These are phyloP conservation scores for Haliclona indistincta DNA, from an alignment of 37 sponge, comb jelly and placozoan genomes.

Conservation along the genomic window DNA sequence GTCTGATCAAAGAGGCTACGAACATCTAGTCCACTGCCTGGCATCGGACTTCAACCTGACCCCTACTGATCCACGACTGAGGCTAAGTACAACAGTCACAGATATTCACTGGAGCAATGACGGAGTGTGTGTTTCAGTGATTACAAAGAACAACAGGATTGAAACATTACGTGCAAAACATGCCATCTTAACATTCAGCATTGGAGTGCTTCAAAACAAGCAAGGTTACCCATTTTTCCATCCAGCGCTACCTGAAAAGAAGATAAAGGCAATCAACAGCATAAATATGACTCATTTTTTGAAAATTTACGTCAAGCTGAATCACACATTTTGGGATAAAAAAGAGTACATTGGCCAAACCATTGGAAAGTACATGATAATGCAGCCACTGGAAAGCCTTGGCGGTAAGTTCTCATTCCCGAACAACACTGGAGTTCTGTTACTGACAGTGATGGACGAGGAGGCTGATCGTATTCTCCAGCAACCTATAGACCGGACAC, in stretches of 20 bases:
- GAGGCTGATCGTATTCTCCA: neutral
- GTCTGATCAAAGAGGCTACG: constrained; percentile 29
- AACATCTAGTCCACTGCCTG: constrained; percentile 2
- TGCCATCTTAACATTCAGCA: constrained; percentile 13
- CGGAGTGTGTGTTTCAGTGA: constrained; percentile 22
- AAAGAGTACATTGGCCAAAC: constrained; percentile 12
- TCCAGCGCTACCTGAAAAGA: constrained; percentile 31
- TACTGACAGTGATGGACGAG: neutral
- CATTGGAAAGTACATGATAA: neutral
- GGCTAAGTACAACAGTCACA: constrained; percentile 1
- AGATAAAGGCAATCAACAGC: constrained; percentile 1
- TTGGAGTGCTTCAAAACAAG: neutral
- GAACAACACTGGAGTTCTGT: neutral
- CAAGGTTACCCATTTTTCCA: too few species aligned
- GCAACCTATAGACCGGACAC: neutral
- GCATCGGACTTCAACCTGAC: too few species aligned
- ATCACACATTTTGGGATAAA: constrained; percentile 31
- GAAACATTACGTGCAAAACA: neutral
- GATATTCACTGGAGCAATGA: neutral
- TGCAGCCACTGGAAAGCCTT: constrained; percentile 24
- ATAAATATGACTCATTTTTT: constrained; percentile 12
- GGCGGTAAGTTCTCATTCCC: constrained; percentile 7
- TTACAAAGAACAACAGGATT: neutral
- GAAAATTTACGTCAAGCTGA: constrained; percentile 26
- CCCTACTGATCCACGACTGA: neutral